A percentile compares a stretch with the other conserved stretches of the same genome.
These are phyloP conservation scores for Whitmania pigra DNA, from an alignment of 1,140 invertebrate species.

Conservation along the genomic window DNA sequence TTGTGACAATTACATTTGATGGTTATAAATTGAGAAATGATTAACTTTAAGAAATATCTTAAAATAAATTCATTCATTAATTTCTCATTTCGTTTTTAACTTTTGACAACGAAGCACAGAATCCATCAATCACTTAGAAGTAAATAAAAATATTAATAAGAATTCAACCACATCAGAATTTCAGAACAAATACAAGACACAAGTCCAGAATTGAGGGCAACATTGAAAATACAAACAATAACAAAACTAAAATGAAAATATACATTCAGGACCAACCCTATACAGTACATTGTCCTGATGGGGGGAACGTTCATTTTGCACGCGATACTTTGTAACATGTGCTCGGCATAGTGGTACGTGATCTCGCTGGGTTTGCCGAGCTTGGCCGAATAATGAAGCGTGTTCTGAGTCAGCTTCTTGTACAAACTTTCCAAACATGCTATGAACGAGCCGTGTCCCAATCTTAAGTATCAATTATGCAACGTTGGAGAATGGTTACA, in stretches of 20 bases:
- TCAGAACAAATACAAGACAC: neutral
- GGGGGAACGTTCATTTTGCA: slow-evolving; percentile 32
- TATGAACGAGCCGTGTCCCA: slow-evolving; percentile 42
- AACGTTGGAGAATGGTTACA: neutral
- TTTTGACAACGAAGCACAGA: neutral
- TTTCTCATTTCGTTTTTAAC: too few relatives aligned
- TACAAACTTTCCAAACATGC: slow-evolving; percentile 40
- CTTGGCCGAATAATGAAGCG: slow-evolving; percentile 39
- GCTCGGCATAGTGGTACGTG: slow-evolving; percentile 41
- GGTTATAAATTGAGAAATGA: too few relatives aligned
- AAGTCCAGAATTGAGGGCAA: too few relatives aligned
- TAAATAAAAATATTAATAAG: neutral
- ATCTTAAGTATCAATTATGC: slow-evolving; percentile 27
- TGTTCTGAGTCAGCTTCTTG: slow-evolving; percentile 40
- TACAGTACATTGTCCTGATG: slow-evolving; percentile 39
- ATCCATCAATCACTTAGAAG: neutral
- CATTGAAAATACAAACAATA: too few relatives aligned
- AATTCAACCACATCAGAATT: neutral
- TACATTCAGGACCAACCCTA: slow-evolving; percentile 33
- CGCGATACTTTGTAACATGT: slow-evolving; percentile 35
- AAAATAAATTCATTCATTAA: too few relatives aligned
- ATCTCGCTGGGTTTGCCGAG: slow-evolving; percentile 43
- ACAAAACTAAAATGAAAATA: neutral
- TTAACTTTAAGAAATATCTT: too few relatives aligned
- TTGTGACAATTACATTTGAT: too few relatives aligned